A percentile compares a stretch with the other conserved stretches of the same genome.
phyloP scores from a whole-genome alignment of 2,113 vertebrate species.

The Ciconia stormi region DNA sequence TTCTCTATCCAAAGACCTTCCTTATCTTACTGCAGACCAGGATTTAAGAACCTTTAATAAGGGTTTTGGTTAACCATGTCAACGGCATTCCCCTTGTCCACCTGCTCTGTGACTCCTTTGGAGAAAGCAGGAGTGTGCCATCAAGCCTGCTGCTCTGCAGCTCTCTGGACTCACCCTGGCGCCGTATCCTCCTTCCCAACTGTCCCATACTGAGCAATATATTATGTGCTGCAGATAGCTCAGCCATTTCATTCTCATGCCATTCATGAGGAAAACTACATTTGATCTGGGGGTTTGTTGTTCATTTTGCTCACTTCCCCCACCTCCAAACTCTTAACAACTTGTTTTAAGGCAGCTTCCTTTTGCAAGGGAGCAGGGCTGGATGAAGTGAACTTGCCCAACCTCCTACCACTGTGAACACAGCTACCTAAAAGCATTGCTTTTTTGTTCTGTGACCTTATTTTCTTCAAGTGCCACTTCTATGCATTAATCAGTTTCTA shows the following conservation, averaged over 20 bases:
- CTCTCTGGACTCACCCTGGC: neutral
- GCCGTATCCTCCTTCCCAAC: neutral
- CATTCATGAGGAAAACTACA: neutral
- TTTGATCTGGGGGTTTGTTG: neutral
- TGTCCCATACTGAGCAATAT: neutral
- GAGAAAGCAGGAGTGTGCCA: neutral
- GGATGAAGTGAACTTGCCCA: neutral
- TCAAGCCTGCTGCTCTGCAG: neutral
- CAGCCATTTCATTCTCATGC: neutral
- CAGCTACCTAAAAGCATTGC: fast-evolving
- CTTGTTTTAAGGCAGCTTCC: neutral
- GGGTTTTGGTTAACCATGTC: neutral
- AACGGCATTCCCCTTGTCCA: neutral
- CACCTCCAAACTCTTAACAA: neutral
- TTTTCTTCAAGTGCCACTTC: neutral
- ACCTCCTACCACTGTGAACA: neutral
- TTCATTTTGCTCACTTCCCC: neutral
- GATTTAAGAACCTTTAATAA: neutral
- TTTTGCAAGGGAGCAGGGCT: neutral
- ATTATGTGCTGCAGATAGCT: fast-evolving
- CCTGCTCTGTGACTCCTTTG: neutral
- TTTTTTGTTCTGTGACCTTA: neutral
- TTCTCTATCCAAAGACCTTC: neutral
- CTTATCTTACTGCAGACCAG: neutral
- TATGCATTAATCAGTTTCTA: neutral